Base-by-base conservation (phyloP, 1,140 invertebrate species). In the Penaeus indicus region DNA sequence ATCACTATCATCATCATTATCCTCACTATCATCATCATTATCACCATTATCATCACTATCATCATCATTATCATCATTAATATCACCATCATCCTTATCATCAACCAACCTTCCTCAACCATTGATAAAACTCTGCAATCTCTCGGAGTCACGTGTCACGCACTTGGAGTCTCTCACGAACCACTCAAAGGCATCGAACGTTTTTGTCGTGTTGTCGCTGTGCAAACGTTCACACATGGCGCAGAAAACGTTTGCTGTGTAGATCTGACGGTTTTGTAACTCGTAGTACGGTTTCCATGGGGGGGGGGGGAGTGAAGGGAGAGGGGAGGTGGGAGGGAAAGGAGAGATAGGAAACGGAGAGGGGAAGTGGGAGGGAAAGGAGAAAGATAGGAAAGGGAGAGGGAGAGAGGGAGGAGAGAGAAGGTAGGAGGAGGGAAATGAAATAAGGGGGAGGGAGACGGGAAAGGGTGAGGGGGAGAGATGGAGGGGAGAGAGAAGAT, bases 151-250 rank as follows among this genome's bases (percentile, higher is more conserved):
- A 11, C 62, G 54, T 47, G 21, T 84, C 27, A 54, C 54, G 22
- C 83, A 84, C 38, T 47, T 42, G 32, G 64, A 27, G 22, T 42
- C 83, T 25, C 61, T 27, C 16, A 72, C 67, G 22, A 72, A 84
- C 83, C 83, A 84, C 42, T 72, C n/a, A n/a, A 72, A n/a, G 1
- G 75, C 25, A 19, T 84, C 83, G 64, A 72, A 84, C 22, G 38
- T 72, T 11, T 69, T 75, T 21, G 63, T 72, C 47, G 83, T 75
- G 38, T 54, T 84, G 38, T 84, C 83, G 27, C 32, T 75, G 83
- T 84, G 83, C 21, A 84, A 69, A 11, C 67, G 63, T 42, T 84
- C 83, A 84, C 83, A 84, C 64, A 84, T n/a, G 67, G 32, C 64
- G 38, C 83, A 84, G 47, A 42, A 84, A n/a, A 47, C 13, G 11